Evolutionary conservation across 2,113 vertebrate species (phyloP), one percentile per base, ranked within the genome.

Genomic region (Ciconia stormi): DNA sequence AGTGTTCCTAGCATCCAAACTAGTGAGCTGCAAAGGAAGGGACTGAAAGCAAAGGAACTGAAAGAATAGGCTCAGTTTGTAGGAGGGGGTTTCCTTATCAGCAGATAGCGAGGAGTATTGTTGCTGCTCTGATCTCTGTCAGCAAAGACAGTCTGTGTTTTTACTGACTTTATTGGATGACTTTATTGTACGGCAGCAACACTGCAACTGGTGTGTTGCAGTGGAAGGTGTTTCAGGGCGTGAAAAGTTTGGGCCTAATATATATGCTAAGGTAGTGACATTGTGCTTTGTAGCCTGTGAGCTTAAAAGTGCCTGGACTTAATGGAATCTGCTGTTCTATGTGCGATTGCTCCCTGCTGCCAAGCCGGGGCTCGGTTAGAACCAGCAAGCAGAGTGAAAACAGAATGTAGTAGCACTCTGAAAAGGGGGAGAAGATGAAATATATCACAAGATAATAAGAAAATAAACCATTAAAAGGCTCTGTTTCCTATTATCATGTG

Each of bases 401-500:
- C 95, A 94, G 97, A 97, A 96, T 96, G 95, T 95, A 97, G 97
- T 97, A 98, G 97, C 96, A 90, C 91, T 92, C 38, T 2, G 79
- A 58, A 76, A 74, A 93, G 92, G 80, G 95, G 87, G 95, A 82
- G 86, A 96, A 94, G 96, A 98, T 97, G 97, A 98, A 98, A 98
- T 97, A 97, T 97, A 96, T 97, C 97, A 97, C 82, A 96, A 97
- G 97, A 98, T 97, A 98, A 98, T 97, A 97, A 95, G 96, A 98
- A 98, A 98, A 97, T 97, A 98, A 98, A 97, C 97, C 97, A 98
- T 98, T 98, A 98, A 97, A 97, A 94, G 78, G 94, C 86, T 97
- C 97, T 98, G 97, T 96, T 98, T 98, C 95, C 94, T 91, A 97
- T 98, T 98, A 98, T 97, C 97, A 97, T 97, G 97, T 98, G 97